These are phyloP conservation scores for Melanostoma mellinum DNA, from an alignment of 2,888 invertebrate species.

Conservation along the genomic window DNA sequence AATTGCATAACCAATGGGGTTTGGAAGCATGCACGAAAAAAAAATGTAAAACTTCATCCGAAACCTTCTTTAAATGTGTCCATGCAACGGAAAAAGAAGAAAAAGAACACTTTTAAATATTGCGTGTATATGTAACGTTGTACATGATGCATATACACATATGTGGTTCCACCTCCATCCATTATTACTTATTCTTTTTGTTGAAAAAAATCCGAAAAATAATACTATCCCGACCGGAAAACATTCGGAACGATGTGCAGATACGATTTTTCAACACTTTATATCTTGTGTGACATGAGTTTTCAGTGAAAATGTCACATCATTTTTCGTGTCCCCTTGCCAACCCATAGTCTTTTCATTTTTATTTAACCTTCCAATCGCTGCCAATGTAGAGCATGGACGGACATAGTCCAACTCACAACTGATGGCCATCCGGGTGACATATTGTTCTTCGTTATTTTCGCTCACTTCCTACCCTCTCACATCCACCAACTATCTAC, in stretches of 20 bases:
- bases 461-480: slow-evolving; percentile 22
- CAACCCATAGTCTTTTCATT: not conserved
- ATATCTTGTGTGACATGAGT: slow-evolving; percentile 73
- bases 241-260: slow-evolving; percentile 73
- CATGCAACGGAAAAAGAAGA: too few species aligned
- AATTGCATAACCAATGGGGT: too few species aligned
- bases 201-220: slow-evolving; percentile 39
- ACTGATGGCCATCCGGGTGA: slow-evolving; percentile 72
- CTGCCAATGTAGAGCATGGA: slow-evolving; percentile 61
- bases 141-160: not conserved
- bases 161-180: slow-evolving; percentile 8
- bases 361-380: slow-evolving; percentile 26
- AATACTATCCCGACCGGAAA: slow-evolving; percentile 69
- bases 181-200: slow-evolving; percentile 11
- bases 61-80: too few species aligned
- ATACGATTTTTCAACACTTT: slow-evolving; percentile 73
- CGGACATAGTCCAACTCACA: slow-evolving; percentile 68
- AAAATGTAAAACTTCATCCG: too few species aligned
- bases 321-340: slow-evolving; percentile 59
- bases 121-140: not conserved
- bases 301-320: slow-evolving; percentile 72
- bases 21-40: too few species aligned
- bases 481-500: not conserved
- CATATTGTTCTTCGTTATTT: slow-evolving; percentile 71
- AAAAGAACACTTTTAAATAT: too few species aligned